Conservation (phyloP, 2,797 vertebrate genomes). For the Distichodus sexfasciatus region DNA sequence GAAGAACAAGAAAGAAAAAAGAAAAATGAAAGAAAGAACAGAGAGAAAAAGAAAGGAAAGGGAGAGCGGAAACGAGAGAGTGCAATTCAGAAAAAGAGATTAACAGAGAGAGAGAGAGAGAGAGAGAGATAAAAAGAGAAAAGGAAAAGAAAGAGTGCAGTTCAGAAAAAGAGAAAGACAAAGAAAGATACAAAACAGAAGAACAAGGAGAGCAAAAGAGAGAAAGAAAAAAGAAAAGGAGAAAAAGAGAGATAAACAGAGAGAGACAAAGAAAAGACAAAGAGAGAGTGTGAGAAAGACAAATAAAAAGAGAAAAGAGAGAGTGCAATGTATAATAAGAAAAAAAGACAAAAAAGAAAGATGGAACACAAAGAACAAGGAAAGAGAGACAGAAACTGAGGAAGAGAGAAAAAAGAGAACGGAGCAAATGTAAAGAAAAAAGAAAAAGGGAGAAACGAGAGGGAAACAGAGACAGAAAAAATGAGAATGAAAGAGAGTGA, state of each 20-base stretch:
- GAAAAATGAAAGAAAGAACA: not conserved
- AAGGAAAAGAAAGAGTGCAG: not conserved
- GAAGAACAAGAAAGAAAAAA: conserved; percentile 9
- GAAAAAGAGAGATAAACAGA: not conserved
- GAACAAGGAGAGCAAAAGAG: not conserved
- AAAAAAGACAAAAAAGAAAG: too few species aligned
- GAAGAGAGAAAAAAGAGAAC: not conserved
- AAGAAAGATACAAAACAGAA: not conserved
- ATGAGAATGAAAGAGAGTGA: not conserved
- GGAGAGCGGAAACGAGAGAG: not conserved
- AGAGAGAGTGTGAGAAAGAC: not conserved
- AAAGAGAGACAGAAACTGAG: not conserved
- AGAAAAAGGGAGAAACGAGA: not conserved
- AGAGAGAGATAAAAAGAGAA: conserved; percentile 3
- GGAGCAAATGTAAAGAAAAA: not conserved
- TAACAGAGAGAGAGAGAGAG: not conserved
- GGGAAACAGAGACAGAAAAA: not conserved
- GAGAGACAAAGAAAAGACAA: not conserved
- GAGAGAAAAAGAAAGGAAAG: not conserved
- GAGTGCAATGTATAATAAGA: not conserved
- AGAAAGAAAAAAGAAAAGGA: conserved; percentile 3
- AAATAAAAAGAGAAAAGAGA: not conserved
- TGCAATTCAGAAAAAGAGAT: not conserved
- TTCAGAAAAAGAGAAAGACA: not conserved
- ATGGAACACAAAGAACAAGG: conserved; percentile 1